phyloP scores from a whole-genome alignment of 2,113 vertebrate species.

The Gobius niger region DNA sequence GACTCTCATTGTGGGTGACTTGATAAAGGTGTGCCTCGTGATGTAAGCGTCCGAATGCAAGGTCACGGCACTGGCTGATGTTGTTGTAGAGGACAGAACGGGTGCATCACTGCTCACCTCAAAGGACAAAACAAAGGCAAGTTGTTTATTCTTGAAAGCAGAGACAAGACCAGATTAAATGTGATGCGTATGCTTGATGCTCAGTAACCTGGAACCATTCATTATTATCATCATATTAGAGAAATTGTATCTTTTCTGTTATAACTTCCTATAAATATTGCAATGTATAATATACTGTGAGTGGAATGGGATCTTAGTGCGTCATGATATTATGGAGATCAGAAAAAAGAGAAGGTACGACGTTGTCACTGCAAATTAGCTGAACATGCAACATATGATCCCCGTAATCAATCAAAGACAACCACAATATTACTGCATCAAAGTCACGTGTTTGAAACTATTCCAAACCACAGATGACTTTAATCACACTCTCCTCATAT shows the following conservation, averaged over 20 bases:
- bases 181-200: too few species aligned
- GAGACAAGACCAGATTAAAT: too few species aligned
- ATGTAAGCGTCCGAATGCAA: slow-evolving; percentile 6
- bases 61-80: slow-evolving; percentile 6
- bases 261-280: too few species aligned
- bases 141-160: not conserved
- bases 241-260: too few species aligned
- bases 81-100: not conserved
- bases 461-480: not conserved
- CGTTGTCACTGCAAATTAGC: not conserved
- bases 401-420: not conserved
- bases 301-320: too few species aligned
- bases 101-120: not conserved
- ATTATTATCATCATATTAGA: too few species aligned
- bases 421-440: not conserved
- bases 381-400: not conserved
- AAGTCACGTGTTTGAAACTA: not conserved
- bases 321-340: too few species aligned
- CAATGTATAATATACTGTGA: too few species aligned
- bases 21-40: not conserved
- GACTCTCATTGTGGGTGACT: not conserved
- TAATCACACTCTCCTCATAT: not conserved
- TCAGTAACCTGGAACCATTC: too few species aligned
- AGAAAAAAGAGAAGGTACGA: not conserved
- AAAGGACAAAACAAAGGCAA: not conserved